Evolutionary conservation across 2,113 vertebrate species (phyloP).

Genomic region (Lepus europaeus): DNA sequence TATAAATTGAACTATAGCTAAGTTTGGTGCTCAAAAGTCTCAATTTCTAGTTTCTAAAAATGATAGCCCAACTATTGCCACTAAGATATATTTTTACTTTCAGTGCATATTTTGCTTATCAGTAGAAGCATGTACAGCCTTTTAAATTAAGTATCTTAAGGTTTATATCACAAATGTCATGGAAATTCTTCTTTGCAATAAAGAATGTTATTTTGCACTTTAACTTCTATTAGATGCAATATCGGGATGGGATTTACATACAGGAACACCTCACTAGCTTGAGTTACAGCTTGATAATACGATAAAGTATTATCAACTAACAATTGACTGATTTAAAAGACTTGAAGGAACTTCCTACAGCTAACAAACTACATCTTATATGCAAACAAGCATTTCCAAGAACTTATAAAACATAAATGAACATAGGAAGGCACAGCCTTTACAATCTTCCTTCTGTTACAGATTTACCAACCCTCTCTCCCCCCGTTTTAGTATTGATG

Average conservation of each 20-base stretch:
- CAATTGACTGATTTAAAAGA: not conserved
- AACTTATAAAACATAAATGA: not conserved
- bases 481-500: not conserved
- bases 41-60: not conserved
- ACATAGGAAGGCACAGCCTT: not conserved
- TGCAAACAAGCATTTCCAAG: not conserved
- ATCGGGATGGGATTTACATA: not conserved
- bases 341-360: not conserved
- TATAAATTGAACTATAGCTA: constrained; percentile 31
- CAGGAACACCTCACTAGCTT: not conserved
- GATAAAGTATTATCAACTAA: constrained; percentile 16
- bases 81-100: not conserved
- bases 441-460: not conserved
- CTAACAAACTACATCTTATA: not conserved
- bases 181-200: not conserved
- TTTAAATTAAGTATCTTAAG: constrained; percentile 28
- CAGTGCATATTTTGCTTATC: not conserved
- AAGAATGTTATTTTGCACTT: not conserved
- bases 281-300: not conserved
- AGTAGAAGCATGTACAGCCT: not conserved
- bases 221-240: constrained; percentile 13
- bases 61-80: not conserved
- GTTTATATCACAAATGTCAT: not conserved
- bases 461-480: not conserved
- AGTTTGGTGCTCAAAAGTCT: not conserved